Evolutionary conservation across 2,113 vertebrate genomes (phyloP).

Genomic region (Lophotis ruficrista): DNA sequence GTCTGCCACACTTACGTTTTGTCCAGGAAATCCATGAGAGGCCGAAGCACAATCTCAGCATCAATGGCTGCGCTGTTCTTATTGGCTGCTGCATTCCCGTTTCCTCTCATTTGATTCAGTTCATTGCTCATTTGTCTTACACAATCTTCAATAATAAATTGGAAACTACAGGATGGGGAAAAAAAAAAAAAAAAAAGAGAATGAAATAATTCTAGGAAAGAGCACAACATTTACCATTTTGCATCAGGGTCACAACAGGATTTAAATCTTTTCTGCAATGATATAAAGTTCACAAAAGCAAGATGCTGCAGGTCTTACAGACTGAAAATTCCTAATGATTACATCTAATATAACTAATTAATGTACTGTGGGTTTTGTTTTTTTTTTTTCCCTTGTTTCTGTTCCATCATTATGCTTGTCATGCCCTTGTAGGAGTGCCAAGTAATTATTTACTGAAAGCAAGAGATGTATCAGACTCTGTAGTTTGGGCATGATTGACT

Average conservation of each 20-base stretch:
- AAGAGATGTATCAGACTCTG: neutral
- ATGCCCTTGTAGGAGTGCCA: neutral
- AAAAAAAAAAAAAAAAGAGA: neutral
- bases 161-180: conserved; percentile 79
- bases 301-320: neutral
- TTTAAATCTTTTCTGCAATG: neutral
- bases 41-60: conserved; percentile 88
- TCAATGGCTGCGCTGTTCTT: conserved; percentile 90
- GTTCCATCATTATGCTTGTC: neutral
- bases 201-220: neutral
- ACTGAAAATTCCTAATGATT: neutral
- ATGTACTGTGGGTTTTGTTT: neutral
- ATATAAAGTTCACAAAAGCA: neutral
- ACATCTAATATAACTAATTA: neutral
- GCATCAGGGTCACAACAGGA: neutral
- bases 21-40: conserved; percentile 97
- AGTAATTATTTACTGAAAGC: neutral
- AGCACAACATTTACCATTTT: neutral
- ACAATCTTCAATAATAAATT: conserved; percentile 90
- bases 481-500: neutral
- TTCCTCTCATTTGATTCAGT: conserved; percentile 89
- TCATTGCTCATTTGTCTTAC: conserved; percentile 94
- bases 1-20: conserved; percentile 83
- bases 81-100: conserved; percentile 74
- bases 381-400: neutral